These are phyloP conservation scores for Drosophila arizonae DNA, from an alignment of 1,140 invertebrate species.

Conservation along the genomic window DNA sequence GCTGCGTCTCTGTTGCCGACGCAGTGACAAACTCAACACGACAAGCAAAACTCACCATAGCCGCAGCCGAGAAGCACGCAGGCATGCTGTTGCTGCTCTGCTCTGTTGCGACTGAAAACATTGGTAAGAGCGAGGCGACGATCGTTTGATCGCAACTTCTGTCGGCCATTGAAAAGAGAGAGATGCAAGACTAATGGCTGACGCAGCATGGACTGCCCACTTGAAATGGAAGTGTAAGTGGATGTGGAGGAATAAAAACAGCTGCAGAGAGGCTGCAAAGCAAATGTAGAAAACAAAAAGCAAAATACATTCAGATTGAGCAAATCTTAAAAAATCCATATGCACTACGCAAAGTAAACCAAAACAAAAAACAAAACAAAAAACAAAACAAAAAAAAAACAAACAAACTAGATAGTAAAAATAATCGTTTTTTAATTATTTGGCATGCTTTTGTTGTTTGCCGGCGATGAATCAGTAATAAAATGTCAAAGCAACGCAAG, in stretches of 20 bases:
- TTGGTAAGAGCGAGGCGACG: conserved; percentile 53
- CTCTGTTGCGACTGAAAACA: conserved; percentile 24
- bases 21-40: conserved; percentile 42
- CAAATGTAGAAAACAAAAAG: conserved; percentile 20
- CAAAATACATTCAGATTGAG: conserved; percentile 10
- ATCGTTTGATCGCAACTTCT: conserved; percentile 45
- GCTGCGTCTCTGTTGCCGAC: conserved; percentile 16
- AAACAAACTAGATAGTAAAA: conserved; percentile 49
- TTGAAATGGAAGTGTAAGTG: conserved; percentile 28
- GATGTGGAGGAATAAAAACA: conserved; percentile 43
- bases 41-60: conserved; percentile 58
- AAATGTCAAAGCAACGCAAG: conserved; percentile 58
- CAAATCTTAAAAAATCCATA: conserved; percentile 16
- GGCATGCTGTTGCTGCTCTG: conserved; percentile 38
- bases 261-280: conserved; percentile 27
- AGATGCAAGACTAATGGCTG: conserved; percentile 77
- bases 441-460: conserved; percentile 36
- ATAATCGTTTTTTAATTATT: conserved; percentile 75
- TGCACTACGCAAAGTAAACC: conserved; percentile 30
- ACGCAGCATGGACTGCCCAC: conserved; percentile 50
- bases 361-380: conserved; percentile 10
- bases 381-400: background rate
- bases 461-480: conserved; percentile 59
- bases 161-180: conserved; percentile 32
- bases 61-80: conserved; percentile 12